phyloP scores from a whole-genome alignment of 1,140 invertebrate species.

The Drosophila pseudoananassae region DNA sequence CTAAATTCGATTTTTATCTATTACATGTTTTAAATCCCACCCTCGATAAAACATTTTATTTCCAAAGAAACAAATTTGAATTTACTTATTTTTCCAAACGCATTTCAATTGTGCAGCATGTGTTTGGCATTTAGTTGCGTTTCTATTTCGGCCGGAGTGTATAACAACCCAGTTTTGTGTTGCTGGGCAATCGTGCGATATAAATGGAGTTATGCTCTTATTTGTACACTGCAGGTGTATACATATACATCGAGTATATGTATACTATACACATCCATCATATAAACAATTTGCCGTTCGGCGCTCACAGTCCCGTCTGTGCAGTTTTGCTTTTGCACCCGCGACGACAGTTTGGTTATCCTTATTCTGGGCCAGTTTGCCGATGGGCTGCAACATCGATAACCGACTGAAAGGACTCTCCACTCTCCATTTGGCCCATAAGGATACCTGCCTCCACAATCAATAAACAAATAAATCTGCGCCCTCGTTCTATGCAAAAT shows the following conservation, averaged over 20 bases:
- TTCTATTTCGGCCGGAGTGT: constrained; percentile 14
- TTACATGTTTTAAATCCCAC: background rate
- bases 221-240: constrained; percentile 4
- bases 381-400: constrained; percentile 35
- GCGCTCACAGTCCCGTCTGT: constrained; percentile 43
- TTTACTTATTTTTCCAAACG: constrained; percentile 26
- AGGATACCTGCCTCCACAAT: constrained; percentile 46
- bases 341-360: constrained; percentile 39
- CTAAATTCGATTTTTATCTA: background rate
- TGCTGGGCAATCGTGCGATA: constrained; percentile 59
- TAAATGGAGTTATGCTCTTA: constrained; percentile 55
- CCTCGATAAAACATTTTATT: no score
- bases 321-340: constrained; percentile 34
- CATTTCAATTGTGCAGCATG: constrained; percentile 60
- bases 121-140: constrained; percentile 64
- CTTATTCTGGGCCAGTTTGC: constrained; percentile 42
- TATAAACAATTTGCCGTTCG: constrained; percentile 61
- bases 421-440: constrained; percentile 3
- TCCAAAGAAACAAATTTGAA: background rate
- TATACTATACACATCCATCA: constrained; percentile 50
- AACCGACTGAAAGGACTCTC: constrained; percentile 1
- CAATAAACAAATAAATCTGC: constrained; percentile 73
- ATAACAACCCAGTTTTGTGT: constrained; percentile 40
- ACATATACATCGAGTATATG: background rate
- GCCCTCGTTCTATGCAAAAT: constrained; percentile 33